Evolutionary conservation across 2,888 invertebrate genomes (phyloP).

Genomic region (Anticlea derivata): DNA sequence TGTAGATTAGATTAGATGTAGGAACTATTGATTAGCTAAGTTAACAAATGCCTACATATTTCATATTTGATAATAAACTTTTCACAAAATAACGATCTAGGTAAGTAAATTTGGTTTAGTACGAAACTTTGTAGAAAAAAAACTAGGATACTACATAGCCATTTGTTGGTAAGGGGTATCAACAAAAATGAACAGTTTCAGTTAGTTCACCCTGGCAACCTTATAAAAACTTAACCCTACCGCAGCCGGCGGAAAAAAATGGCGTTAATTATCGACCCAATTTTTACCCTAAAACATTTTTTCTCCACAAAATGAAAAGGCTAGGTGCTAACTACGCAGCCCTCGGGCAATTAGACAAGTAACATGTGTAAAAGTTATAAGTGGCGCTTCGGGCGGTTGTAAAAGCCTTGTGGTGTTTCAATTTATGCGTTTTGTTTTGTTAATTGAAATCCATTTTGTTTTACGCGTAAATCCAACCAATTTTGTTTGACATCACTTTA

Average conservation of each 20-base stretch:
- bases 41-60: too few species aligned
- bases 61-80: too few species aligned
- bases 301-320: constrained; percentile 34
- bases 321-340: constrained; percentile 70
- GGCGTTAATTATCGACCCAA: constrained; percentile 43
- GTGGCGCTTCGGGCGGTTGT: constrained; percentile 62
- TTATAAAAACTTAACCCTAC: constrained; percentile 47
- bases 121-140: too few species aligned
- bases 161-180: too few species aligned
- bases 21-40: too few species aligned
- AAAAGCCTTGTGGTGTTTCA: constrained; percentile 47
- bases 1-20: too few species aligned
- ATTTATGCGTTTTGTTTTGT: constrained; percentile 39
- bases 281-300: constrained; percentile 33
- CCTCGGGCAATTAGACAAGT: constrained; percentile 49
- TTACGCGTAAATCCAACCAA: background rate
- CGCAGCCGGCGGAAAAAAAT: constrained; percentile 45
- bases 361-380: constrained; percentile 69
- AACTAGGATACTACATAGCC: too few species aligned
- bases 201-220: constrained; percentile 42
- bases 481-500: too few species aligned
- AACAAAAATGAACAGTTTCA: too few species aligned
- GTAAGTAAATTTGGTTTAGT: too few species aligned
- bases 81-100: too few species aligned
- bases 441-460: constrained; percentile 31